phyloP scores from a whole-genome alignment of 2,113 vertebrate species.

The Siniperca chuatsi region DNA sequence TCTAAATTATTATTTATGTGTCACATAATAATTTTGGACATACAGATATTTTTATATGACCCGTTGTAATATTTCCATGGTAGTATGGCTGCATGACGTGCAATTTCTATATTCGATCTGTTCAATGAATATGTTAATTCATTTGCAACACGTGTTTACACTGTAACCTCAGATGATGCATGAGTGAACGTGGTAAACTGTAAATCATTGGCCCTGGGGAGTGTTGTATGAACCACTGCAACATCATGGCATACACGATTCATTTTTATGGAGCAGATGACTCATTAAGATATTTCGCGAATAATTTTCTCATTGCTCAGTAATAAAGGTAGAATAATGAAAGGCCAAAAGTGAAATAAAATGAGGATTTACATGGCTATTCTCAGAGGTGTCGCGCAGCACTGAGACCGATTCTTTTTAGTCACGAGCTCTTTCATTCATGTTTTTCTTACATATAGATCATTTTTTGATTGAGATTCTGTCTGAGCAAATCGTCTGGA shows the following conservation, averaged over 20 bases:
- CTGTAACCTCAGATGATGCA: background rate
- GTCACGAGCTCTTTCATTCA: constrained; percentile 64
- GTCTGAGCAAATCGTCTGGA: constrained; percentile 56
- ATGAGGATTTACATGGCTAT: too few relatives aligned
- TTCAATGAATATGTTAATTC: background rate
- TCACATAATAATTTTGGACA: background rate
- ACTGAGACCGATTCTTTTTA: background rate
- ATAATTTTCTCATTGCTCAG: background rate
- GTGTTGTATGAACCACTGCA: background rate
- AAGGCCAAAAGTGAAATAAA: background rate
- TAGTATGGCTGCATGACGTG: background rate
- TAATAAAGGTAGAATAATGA: background rate
- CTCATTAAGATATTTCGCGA: background rate
- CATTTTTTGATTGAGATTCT: constrained; percentile 34
- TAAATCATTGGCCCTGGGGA: background rate
- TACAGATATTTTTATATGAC: background rate
- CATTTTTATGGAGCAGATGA: background rate
- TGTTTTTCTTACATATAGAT: constrained; percentile 20
- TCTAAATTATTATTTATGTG: background rate
- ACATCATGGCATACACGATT: background rate
- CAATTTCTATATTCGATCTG: background rate
- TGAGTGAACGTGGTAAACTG: background rate
- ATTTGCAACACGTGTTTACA: background rate
- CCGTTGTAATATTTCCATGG: background rate
- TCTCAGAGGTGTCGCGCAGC: background rate